A percentile compares a stretch with the other conserved stretches of the same genome.
phyloP scores from a whole-genome alignment of 2,888 invertebrate species.

The Melinopterus prodromus region DNA sequence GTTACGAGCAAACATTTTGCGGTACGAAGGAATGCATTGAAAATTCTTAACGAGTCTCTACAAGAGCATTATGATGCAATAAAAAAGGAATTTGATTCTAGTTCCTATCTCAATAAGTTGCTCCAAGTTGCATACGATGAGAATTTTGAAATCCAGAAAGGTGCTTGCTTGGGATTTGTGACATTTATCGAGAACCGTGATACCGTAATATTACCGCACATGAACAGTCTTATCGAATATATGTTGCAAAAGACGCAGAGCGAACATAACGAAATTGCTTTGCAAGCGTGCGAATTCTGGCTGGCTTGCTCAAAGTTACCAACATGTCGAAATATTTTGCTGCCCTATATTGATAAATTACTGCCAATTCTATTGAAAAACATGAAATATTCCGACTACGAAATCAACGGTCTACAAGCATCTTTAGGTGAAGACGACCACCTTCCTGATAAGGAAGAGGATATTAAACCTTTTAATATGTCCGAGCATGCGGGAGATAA shows the following conservation, averaged over 20 bases:
- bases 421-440: slow-evolving; percentile 96
- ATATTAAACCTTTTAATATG: slow-evolving; percentile 97
- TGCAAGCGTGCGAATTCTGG: slow-evolving; percentile 99
- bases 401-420: slow-evolving; percentile 91
- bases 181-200: slow-evolving; percentile 94
- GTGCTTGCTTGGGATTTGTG: slow-evolving; percentile 96
- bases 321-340: slow-evolving; percentile 90
- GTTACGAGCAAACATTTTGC: slow-evolving; percentile 33
- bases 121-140: slow-evolving; percentile 94
- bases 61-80: slow-evolving; percentile 55
- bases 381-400: slow-evolving; percentile 98
- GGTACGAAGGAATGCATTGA: slow-evolving; percentile 37
- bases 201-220: slow-evolving; percentile 93
- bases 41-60: slow-evolving; percentile 56
- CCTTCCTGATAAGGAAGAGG: slow-evolving; percentile 94
- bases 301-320: slow-evolving; percentile 92
- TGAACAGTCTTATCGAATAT: slow-evolving; percentile 97
- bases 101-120: slow-evolving; percentile 75
- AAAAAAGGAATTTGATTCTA: slow-evolving; percentile 54
- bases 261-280: slow-evolving; percentile 88
- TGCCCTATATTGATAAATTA: slow-evolving; percentile 83
- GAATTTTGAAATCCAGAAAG: slow-evolving; percentile 94
- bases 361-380: slow-evolving; percentile 93
- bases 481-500: slow-evolving; percentile 68
- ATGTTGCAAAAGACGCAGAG: slow-evolving; percentile 95